Conservation (phyloP, 2,888 invertebrate species). For the Troides helena region DNA sequence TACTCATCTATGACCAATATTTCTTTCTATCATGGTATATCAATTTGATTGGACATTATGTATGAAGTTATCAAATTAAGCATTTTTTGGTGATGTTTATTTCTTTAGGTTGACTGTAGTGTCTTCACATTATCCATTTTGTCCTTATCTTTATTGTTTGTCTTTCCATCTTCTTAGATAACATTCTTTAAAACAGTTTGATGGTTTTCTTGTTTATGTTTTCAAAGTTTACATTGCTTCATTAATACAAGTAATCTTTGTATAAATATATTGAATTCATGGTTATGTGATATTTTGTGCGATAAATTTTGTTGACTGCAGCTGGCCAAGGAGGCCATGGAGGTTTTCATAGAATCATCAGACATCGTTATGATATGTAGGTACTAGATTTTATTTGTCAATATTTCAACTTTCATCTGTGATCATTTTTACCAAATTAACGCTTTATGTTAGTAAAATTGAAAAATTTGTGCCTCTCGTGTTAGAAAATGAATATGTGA, state of each 20-base stretch:
- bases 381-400: slow-evolving; percentile 50
- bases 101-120: neutral
- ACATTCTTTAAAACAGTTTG: neutral
- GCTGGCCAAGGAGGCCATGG: slow-evolving; percentile 53
- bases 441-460: slow-evolving; percentile 13
- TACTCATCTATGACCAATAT: neutral
- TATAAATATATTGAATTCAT: slow-evolving; percentile 26
- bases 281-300: slow-evolving; percentile 41
- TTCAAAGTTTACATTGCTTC: neutral
- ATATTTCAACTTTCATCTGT: slow-evolving; percentile 34
- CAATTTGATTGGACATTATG: neutral
- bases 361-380: slow-evolving; percentile 52
- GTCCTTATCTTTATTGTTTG: slow-evolving; percentile 6
- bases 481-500: neutral
- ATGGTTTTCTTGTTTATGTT: neutral
- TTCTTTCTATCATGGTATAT: neutral
- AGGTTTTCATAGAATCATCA: slow-evolving; percentile 45
- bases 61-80: neutral
- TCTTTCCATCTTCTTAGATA: neutral
- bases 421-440: slow-evolving; percentile 13
- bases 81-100: neutral
- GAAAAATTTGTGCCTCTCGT: slow-evolving; percentile 3
- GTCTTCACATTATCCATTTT: neutral
- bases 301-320: slow-evolving; percentile 60
- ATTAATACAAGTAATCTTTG: slow-evolving; percentile 10